Evolutionary conservation across 2,888 invertebrate species (phyloP), one percentile per base, ranked within the genome.

Genomic region (Ectemnius cavifrons): DNA sequence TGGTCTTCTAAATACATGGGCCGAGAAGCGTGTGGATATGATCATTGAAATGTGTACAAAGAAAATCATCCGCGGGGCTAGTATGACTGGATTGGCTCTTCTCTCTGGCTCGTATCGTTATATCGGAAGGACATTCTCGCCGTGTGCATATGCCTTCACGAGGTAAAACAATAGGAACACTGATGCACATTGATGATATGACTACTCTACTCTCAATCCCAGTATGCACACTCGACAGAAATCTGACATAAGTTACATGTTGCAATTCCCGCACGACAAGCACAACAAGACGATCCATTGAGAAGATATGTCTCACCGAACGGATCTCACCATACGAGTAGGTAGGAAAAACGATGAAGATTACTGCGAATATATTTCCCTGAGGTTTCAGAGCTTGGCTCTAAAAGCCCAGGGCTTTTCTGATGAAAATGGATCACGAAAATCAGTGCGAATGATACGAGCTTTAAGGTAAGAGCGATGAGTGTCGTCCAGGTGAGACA

Each of bases 41-140:
- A 63, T 46, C 18, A 16, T 18, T 23, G 14, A 46, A 52, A 59
- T 23, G 27, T 37, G n/a, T 37, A 59, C 3, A 8, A 46, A 63
- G 71, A 74, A 77, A 72, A 68, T 52, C 77, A 69, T 63, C 57
- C 3, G n/a, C 64, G 71, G 71, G 68, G n/a, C 47, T 47, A 16
- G 20, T 61, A 20, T 37, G 27, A 14, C 14, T 23, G 46, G 14
- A 20, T 8, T n/a, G 8, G 8, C 37, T 47, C 13, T n/a, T 67
- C 64, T 66, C 23, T 27, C 63, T 68, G 67, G 6, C 45, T 56
- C 68, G 66, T 72, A 73, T 66, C 57, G 60, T 60, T 77, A 59
- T 49, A 27, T 20, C 37, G 28, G n/a, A 63, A 46, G n/a, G 14
- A 16, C n/a, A 52, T 13, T 52, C 14, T 52, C 16, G 52, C n/a